These are phyloP conservation scores for Neotragus moschatus DNA, from an alignment of 2,113 vertebrate genomes.

Conservation along the genomic window DNA sequence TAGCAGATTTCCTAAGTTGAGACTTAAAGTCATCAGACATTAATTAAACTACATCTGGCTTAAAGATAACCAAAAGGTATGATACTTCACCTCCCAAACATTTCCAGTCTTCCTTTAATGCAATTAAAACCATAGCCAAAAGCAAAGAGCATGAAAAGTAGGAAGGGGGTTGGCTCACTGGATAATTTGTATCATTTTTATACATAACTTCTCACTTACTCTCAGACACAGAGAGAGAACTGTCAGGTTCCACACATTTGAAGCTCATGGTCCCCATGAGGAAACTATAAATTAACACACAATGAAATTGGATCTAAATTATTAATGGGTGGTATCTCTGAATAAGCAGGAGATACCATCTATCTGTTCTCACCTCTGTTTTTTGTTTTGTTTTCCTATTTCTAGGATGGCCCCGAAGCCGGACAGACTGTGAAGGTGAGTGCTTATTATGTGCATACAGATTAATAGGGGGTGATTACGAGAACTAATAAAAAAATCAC, in stretches of 20 bases:
- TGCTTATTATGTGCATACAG: conserved; percentile 78
- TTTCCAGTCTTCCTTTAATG: conserved; percentile 61
- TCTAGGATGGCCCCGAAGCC: conserved; percentile 92
- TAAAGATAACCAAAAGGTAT: conserved; percentile 56
- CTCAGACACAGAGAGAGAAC: conserved; percentile 44
- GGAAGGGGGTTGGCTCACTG: neutral
- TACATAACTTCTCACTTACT: conserved; percentile 50
- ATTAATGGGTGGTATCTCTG: conserved; percentile 80
- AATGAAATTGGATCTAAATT: conserved; percentile 83
- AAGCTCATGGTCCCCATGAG: conserved; percentile 31
- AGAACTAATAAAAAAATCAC: conserved; percentile 77
- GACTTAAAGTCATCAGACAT: conserved; percentile 36
- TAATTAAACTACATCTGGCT: conserved; percentile 68
- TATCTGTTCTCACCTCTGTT: conserved; percentile 71
- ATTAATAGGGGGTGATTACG: conserved; percentile 76
- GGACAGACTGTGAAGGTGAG: conserved; percentile 97
- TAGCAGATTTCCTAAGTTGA: conserved; percentile 33
- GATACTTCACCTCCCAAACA: conserved; percentile 61
- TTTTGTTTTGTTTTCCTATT: conserved; percentile 59
- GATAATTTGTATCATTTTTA: conserved; percentile 58
- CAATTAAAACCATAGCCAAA: conserved; percentile 57
- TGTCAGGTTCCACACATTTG: conserved; percentile 5
- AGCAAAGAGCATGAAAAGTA: conserved; percentile 64
- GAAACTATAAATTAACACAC: conserved; percentile 66
- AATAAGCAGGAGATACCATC: conserved; percentile 72